Conservation (phyloP, 2,797 vertebrate species). For the Helicolenus hilgendorfi region DNA sequence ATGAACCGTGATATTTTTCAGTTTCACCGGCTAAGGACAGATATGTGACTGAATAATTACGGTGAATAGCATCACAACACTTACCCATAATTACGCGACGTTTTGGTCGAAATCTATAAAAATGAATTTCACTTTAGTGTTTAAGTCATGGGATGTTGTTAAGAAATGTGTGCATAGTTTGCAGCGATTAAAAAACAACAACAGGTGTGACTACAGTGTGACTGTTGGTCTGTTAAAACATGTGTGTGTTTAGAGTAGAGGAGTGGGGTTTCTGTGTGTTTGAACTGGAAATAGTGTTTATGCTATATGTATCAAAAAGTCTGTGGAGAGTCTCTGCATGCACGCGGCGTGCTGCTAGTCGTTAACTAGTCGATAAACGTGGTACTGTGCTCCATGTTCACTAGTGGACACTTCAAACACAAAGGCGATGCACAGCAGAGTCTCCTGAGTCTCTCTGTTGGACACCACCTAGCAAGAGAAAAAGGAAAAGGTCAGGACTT, state of each 20-base stretch:
- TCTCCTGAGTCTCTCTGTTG: slow-evolving; percentile 97
- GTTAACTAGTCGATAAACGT: slow-evolving; percentile 96
- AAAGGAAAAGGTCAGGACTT: background rate
- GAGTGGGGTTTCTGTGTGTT: slow-evolving; percentile 48
- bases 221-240: slow-evolving; percentile 76
- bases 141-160: background rate
- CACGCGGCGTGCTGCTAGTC: slow-evolving; percentile 90
- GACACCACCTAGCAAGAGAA: slow-evolving; percentile 93
- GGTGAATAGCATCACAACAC: background rate
- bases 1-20: background rate
- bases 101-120: background rate
- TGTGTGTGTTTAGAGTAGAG: slow-evolving; percentile 39
- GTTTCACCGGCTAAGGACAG: background rate
- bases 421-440: slow-evolving; percentile 96
- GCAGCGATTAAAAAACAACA: slow-evolving; percentile 29
- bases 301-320: slow-evolving; percentile 65
- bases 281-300: slow-evolving; percentile 76
- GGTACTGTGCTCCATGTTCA: slow-evolving; percentile 97
- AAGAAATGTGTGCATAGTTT: slow-evolving; percentile 2
- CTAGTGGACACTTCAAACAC: slow-evolving; percentile 98
- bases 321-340: slow-evolving; percentile 72
- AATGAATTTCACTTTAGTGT: background rate
- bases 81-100: background rate
- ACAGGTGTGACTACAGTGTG: slow-evolving; percentile 70
- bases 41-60: background rate